These are phyloP conservation scores for Pholis gunnellus DNA, from an alignment of 2,113 vertebrate species.

Conservation along the genomic window DNA sequence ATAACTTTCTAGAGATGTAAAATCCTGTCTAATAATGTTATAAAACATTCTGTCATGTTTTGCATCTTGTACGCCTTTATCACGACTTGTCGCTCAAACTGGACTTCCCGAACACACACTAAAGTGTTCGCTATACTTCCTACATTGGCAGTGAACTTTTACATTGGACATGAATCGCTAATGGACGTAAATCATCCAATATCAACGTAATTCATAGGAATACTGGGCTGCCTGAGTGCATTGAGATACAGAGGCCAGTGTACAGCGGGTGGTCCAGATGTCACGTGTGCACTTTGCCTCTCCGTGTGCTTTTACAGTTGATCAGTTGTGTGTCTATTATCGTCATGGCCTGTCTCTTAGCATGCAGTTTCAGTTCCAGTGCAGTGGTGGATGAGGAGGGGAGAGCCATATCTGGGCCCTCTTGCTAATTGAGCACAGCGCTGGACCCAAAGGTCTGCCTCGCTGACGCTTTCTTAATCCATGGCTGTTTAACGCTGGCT, in stretches of 20 bases:
- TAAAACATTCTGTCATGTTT: not conserved
- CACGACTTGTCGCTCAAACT: no score
- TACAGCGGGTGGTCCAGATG: constrained; percentile 26
- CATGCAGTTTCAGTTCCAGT: constrained; percentile 66
- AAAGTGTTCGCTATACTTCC: not conserved
- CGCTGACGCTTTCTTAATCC: constrained; percentile 78
- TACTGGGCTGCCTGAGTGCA: not conserved
- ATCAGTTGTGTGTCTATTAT: constrained; percentile 44
- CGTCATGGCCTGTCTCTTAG: constrained; percentile 57
- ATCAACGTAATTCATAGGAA: not conserved
- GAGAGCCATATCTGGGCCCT: constrained; percentile 66
- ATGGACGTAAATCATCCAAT: not conserved
- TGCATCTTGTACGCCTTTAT: not conserved
- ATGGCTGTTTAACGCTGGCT: constrained; percentile 79
- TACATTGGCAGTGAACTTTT: not conserved
- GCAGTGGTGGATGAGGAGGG: constrained; percentile 48
- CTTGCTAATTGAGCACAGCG: constrained; percentile 77
- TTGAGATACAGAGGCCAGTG: not conserved
- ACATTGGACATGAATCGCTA: not conserved
- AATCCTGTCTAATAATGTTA: not conserved
- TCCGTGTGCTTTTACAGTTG: constrained; percentile 17
- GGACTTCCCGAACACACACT: not conserved
- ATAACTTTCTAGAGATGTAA: not conserved
- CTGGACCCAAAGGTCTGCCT: constrained; percentile 77
- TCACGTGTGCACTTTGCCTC: constrained; percentile 24